Percentiles rank a stretch among this genome's conserved stretches.
Evolutionary conservation across 2,797 vertebrate genomes (phyloP).

Genomic region (Pagetopsis macropterus): DNA sequence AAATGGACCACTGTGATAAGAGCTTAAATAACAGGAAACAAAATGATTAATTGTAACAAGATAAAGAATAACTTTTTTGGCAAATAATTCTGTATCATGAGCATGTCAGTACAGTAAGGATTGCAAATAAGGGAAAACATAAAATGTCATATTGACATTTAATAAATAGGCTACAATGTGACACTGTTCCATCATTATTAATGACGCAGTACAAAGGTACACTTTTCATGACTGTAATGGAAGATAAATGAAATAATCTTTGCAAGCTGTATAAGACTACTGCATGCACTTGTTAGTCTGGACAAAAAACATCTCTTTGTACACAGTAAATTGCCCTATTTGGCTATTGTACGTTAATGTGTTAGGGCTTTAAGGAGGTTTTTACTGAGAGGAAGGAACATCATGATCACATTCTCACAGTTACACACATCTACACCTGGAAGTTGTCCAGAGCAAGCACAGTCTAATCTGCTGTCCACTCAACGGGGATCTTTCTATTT

Average conservation of each 20-base stretch:
- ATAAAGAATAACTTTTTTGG: conserved; percentile 14
- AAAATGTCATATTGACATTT: neutral
- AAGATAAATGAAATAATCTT: neutral
- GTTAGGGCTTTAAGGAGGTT: neutral
- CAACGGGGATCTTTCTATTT: too few relatives aligned
- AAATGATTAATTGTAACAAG: conserved; percentile 2
- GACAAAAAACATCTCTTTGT: neutral
- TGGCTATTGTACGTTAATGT: neutral
- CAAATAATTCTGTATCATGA: conserved; percentile 3
- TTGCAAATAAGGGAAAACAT: neutral
- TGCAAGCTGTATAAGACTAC: neutral
- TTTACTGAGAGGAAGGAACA: too few relatives aligned
- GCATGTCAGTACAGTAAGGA: neutral
- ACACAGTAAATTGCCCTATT: neutral
- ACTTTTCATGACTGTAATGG: neutral
- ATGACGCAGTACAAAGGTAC: neutral
- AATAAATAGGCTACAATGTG: neutral
- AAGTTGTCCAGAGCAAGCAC: too few relatives aligned
- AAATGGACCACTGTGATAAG: conserved; percentile 51
- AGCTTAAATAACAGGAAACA: conserved; percentile 42
- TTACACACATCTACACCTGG: too few relatives aligned
- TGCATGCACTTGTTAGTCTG: neutral
- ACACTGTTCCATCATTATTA: neutral
- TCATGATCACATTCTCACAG: too few relatives aligned
- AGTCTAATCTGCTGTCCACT: too few relatives aligned